phyloP scores from a whole-genome alignment of 2,113 vertebrate species.

The Osmerus mordax region DNA sequence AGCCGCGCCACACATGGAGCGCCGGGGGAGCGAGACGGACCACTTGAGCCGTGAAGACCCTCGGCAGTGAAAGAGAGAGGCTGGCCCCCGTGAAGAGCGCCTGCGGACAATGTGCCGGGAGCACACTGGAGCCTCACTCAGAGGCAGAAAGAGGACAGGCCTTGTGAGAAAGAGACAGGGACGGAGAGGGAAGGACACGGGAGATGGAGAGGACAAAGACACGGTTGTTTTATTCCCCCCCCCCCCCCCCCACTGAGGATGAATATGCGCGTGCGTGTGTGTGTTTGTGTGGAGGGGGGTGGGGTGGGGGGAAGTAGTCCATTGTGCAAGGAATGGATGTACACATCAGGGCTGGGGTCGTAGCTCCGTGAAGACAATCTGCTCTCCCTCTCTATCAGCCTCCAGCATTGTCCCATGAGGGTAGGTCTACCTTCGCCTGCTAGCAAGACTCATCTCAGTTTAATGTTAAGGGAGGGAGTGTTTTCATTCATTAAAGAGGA shows the following conservation, averaged over 20 bases:
- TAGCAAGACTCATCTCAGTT: background rate
- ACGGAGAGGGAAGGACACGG: constrained; percentile 2
- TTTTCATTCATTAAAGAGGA: constrained; percentile 48
- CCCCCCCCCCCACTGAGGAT: background rate
- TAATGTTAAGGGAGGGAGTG: constrained; percentile 25
- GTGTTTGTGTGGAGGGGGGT: too few relatives aligned
- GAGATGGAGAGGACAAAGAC: background rate
- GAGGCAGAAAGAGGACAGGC: constrained; percentile 17
- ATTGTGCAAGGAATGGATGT: background rate
- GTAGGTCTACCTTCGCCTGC: background rate
- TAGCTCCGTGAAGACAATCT: background rate
- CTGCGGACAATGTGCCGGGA: constrained; percentile 17
- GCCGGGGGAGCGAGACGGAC: background rate
- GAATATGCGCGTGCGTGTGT: too few relatives aligned
- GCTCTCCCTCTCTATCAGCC: background rate
- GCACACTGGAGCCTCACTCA: constrained; percentile 21
- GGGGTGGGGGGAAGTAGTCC: background rate
- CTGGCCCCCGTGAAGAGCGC: constrained; percentile 8
- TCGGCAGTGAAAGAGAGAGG: background rate
- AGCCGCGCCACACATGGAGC: background rate
- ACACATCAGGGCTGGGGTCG: background rate
- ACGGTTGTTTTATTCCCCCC: background rate
- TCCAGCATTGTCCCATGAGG: background rate
- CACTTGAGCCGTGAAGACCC: background rate
- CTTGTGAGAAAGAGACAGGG: background rate